Conservation (phyloP, 2,888 invertebrate genomes). For the Artemia sinica region DNA sequence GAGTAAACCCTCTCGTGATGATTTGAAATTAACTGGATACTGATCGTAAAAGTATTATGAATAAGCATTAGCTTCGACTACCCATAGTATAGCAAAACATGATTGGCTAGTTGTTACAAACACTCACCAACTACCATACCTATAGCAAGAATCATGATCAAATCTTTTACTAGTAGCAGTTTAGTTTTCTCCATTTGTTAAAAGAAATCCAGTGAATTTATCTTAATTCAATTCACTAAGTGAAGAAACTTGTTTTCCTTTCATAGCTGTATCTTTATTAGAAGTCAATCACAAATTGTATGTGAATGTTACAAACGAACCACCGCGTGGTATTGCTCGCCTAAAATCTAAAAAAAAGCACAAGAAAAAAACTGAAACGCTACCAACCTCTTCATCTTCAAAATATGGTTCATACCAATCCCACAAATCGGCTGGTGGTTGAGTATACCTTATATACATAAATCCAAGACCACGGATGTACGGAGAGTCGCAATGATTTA, state of each 20-base stretch:
- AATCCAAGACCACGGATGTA: conserved; percentile 89
- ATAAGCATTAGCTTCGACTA: too few relatives aligned
- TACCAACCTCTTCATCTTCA: conserved; percentile 73
- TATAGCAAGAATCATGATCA: too few relatives aligned
- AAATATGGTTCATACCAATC: conserved; percentile 93
- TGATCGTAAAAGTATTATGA: too few relatives aligned
- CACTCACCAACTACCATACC: too few relatives aligned
- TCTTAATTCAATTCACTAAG: not conserved
- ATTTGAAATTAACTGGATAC: too few relatives aligned
- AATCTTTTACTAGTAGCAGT: too few relatives aligned
- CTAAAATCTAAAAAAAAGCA: not conserved
- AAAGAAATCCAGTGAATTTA: too few relatives aligned
- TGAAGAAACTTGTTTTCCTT: not conserved
- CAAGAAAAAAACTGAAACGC: not conserved
- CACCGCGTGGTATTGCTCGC: not conserved
- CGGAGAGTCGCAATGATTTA: conserved; percentile 87
- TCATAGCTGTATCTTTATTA: not conserved
- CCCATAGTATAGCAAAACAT: too few relatives aligned
- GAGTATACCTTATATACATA: conserved; percentile 71
- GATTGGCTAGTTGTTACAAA: too few relatives aligned
- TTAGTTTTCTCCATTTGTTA: too few relatives aligned
- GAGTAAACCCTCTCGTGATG: too few relatives aligned
- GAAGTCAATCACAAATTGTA: not conserved
- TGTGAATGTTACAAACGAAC: not conserved
- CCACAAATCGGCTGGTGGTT: conserved; percentile 84